These are phyloP conservation scores for Pseudorectes ferrugineus DNA, from an alignment of 2,113 vertebrate genomes.

Conservation along the genomic window DNA sequence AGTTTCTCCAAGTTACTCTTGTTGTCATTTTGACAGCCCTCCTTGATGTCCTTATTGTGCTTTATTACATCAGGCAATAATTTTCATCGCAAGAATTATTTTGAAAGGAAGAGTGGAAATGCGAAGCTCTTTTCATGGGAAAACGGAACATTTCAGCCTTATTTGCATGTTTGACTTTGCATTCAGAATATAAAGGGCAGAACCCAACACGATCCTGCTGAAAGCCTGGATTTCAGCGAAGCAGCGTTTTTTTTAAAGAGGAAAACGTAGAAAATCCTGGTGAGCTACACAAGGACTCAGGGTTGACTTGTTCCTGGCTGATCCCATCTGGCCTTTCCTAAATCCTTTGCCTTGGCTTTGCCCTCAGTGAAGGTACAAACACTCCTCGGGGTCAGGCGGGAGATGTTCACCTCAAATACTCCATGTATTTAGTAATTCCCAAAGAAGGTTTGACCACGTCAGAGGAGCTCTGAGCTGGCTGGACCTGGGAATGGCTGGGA, in stretches of 20 bases:
- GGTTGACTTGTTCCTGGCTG: rapidly evolving
- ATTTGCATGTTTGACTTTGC: conserved; percentile 13
- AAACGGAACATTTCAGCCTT: not conserved
- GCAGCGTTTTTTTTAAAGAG: not conserved
- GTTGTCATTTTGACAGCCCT: conserved; percentile 36
- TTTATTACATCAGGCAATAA: not conserved
- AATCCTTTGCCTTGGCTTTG: not conserved
- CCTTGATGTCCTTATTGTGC: not conserved
- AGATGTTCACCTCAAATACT: not conserved
- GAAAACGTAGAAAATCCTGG: not conserved
- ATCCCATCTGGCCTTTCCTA: not conserved
- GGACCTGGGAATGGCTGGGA: not conserved
- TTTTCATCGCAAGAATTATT: not conserved
- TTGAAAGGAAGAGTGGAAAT: conserved; percentile 16
- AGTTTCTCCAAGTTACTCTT: not conserved
- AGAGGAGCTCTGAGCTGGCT: not conserved
- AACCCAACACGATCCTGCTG: not conserved
- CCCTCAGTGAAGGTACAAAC: not conserved
- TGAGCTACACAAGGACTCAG: not conserved
- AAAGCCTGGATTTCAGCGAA: not conserved
- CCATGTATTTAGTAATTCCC: not conserved
- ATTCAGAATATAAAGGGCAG: not conserved
- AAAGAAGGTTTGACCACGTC: not conserved
- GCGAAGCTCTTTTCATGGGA: not conserved
- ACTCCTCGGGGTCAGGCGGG: not conserved